A percentile compares a stretch with the other conserved stretches of the same genome.
Evolutionary conservation across 2,888 invertebrate species (phyloP).

Genomic region (Athalia cordata): DNA sequence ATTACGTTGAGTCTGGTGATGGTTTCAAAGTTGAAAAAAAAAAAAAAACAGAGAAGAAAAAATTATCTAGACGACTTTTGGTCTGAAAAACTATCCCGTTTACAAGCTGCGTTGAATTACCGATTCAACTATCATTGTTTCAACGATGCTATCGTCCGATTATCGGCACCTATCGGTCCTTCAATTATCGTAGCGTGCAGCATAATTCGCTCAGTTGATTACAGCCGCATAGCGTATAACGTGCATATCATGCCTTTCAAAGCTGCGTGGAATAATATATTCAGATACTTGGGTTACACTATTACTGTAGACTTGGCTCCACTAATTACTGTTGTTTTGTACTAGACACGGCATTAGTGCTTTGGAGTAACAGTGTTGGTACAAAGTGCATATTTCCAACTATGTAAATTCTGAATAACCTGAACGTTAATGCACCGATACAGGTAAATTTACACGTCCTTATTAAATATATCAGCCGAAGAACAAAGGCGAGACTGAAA

Average conservation of each 20-base stretch:
- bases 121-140: neutral
- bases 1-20: constrained; percentile 19
- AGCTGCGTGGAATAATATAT: neutral
- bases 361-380: constrained; percentile 5
- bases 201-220: neutral
- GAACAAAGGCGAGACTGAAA: too few relatives aligned
- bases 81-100: neutral
- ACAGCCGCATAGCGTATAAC: neutral
- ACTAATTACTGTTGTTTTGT: constrained; percentile 24
- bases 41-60: neutral
- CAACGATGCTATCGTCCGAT: constrained; percentile 10
- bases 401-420: constrained; percentile 15
- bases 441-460: neutral
- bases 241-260: constrained; percentile 1
- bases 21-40: constrained; percentile 7
- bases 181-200: constrained; percentile 10
- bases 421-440: constrained; percentile 10
- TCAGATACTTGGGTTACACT: constrained; percentile 25
- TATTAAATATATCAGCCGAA: too few relatives aligned
- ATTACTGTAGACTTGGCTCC: constrained; percentile 22
- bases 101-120: constrained; percentile 8
- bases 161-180: constrained; percentile 3
- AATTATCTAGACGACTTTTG: too few relatives aligned
- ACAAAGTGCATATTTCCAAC: constrained; percentile 35
- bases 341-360: neutral